Conservation (phyloP, 2,888 invertebrate species). For the Mamestra brassicae region DNA sequence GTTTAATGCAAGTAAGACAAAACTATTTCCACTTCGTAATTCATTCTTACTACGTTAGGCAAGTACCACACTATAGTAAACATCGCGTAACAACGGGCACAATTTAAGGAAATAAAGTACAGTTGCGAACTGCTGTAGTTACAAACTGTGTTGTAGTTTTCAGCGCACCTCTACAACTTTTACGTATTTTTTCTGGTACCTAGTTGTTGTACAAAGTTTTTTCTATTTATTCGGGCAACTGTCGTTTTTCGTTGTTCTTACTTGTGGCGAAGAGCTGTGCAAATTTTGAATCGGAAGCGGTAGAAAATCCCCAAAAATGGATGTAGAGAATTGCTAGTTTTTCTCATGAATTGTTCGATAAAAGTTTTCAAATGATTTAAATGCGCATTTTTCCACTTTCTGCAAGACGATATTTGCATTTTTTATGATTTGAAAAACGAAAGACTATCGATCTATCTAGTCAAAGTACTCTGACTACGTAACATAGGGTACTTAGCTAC, state of each 20-base stretch:
- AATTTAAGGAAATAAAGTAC: constrained; percentile 37
- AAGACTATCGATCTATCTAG: background rate
- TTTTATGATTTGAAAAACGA: background rate
- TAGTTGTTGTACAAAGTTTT: constrained; percentile 6
- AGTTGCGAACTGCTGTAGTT: constrained; percentile 14
- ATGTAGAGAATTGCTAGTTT: background rate
- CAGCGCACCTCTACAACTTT: constrained; percentile 39
- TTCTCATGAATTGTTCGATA: background rate
- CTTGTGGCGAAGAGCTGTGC: background rate
- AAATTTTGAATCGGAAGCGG: background rate
- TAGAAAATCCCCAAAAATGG: background rate
- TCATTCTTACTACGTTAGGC: constrained; percentile 1
- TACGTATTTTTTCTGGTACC: constrained; percentile 26
- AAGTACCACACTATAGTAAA: constrained; percentile 12
- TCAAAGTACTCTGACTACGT: background rate
- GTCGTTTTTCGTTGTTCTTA: background rate
- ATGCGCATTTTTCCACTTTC: background rate
- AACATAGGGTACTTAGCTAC: no score
- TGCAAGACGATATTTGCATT: no score
- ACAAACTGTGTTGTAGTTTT: constrained; percentile 43
- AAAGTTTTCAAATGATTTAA: background rate
- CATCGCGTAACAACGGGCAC: constrained; percentile 18
- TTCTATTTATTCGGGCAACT: constrained; percentile 23
- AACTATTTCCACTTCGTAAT: background rate
- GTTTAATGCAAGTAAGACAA: constrained; percentile 5